Conservation (phyloP, 2,113 vertebrate species). For the Microtus richardsoni region DNA sequence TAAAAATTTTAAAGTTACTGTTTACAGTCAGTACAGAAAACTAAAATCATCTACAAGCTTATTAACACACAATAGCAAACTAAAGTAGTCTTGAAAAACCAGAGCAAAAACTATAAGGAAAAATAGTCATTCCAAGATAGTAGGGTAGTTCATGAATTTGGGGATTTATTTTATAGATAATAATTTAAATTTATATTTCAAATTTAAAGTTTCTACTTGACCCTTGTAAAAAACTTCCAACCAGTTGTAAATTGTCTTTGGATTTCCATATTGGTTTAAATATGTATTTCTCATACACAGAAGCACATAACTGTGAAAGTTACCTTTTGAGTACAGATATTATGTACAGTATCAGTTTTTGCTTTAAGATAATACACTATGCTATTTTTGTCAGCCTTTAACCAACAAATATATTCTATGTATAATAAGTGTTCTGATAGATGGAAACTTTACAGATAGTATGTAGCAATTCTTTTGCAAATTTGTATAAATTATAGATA, state of each 20-base stretch:
- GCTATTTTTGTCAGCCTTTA: neutral
- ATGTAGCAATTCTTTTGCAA: neutral
- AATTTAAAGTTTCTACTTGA: neutral
- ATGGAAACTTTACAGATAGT: neutral
- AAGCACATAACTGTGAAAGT: neutral
- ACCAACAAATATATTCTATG: neutral
- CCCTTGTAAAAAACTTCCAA: slow-evolving; percentile 4
- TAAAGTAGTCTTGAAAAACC: neutral
- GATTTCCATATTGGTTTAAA: neutral
- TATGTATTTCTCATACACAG: neutral
- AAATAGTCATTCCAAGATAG: neutral
- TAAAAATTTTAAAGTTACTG: neutral
- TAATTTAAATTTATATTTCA: neutral
- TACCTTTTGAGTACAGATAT: neutral
- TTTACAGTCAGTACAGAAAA: slow-evolving; percentile 20
- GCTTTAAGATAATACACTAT: neutral
- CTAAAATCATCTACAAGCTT: neutral
- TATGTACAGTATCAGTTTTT: neutral
- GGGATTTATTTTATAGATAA: slow-evolving; percentile 20
- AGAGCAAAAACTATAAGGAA: neutral
- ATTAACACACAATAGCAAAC: neutral
- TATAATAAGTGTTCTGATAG: slow-evolving; percentile 1
- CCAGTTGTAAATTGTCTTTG: slow-evolving; percentile 1
- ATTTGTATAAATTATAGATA: neutral
- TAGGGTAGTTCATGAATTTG: neutral